phyloP scores from a whole-genome alignment of 2,888 invertebrate genomes.

The Apodemia duryi region DNA sequence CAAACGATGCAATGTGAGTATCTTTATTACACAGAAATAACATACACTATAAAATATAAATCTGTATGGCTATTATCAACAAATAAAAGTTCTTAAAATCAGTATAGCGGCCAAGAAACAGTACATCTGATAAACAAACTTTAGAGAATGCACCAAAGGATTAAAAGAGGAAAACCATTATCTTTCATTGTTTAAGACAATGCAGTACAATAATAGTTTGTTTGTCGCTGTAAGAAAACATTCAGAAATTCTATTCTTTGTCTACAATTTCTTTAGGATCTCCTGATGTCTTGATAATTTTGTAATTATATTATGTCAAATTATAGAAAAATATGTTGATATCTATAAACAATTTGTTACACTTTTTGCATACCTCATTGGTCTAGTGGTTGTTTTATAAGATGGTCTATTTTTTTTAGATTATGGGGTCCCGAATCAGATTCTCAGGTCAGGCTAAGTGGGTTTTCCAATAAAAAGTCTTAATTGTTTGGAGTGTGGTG shows the following conservation, averaged over 20 bases:
- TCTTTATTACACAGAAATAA: conserved; percentile 1
- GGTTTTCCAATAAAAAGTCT: too few relatives aligned
- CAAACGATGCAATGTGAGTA: neutral
- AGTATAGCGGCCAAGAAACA: neutral
- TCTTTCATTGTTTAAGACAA: neutral
- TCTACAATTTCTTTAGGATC: neutral
- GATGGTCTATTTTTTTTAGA: too few relatives aligned
- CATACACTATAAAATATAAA: neutral
- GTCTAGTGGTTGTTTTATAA: too few relatives aligned
- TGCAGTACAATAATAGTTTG: neutral
- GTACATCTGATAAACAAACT: neutral
- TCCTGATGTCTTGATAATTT: too few relatives aligned
- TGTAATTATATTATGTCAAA: too few relatives aligned
- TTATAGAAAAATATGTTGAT: too few relatives aligned
- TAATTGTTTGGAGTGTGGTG: too few relatives aligned
- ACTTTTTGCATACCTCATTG: too few relatives aligned
- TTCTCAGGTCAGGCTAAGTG: too few relatives aligned
- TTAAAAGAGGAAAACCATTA: neutral
- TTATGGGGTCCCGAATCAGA: too few relatives aligned
- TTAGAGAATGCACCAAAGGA: neutral
- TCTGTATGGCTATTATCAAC: neutral
- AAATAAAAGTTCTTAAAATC: neutral
- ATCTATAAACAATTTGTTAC: too few relatives aligned
- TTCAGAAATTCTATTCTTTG: neutral
- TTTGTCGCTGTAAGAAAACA: neutral